Evolutionary conservation across 2,888 invertebrate species (phyloP), one percentile per base, ranked within the genome.

Genomic region (Metalampra italica): DNA sequence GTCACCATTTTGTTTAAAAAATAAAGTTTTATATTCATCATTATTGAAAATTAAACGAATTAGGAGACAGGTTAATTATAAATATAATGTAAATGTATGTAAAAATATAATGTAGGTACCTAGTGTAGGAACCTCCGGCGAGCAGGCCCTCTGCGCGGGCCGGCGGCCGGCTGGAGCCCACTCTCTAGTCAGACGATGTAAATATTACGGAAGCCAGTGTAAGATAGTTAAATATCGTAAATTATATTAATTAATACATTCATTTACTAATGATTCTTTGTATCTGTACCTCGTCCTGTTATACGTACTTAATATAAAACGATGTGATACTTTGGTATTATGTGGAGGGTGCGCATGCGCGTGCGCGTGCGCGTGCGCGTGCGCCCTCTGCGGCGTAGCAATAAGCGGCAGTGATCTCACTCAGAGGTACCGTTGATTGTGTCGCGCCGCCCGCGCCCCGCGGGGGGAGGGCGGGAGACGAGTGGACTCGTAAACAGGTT

Each of bases 401-500:
- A 82, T 82, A 82, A 82, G 71, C 72, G 22, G 3, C 2, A 22
- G 22, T 22, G 22, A 22, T 22, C 22, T 22, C 22, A 22, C 3
- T 22, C 2, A 22, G 22, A 22, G 22, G 5, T 22, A 22, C 22
- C 5, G 22, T 22, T 22, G 2, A 22, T 22, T 22, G n/a, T n/a
- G n/a, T n/a, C n/a, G n/a, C n/a, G n/a, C 11, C 32, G 32, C 8
- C 32, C 32, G 32, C 32, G 74, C 56, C 71, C 30, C 14, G 29
- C 45, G 3, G n/a, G 42, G 36, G 7, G 12, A 32, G 61, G 51
- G 56, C 55, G 56, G 60, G 68, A 73, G 78, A 74, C 82, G n/a
- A n/a, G n/a, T 78, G 80, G 80, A 73, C 72, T 68, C 71, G 78
- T 74, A 74, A 73, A 77, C 81, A 78, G 79, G 81, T 82, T 77